Evolutionary conservation across 2,888 invertebrate species (phyloP).

Genomic region (Pollenia amentaria): DNA sequence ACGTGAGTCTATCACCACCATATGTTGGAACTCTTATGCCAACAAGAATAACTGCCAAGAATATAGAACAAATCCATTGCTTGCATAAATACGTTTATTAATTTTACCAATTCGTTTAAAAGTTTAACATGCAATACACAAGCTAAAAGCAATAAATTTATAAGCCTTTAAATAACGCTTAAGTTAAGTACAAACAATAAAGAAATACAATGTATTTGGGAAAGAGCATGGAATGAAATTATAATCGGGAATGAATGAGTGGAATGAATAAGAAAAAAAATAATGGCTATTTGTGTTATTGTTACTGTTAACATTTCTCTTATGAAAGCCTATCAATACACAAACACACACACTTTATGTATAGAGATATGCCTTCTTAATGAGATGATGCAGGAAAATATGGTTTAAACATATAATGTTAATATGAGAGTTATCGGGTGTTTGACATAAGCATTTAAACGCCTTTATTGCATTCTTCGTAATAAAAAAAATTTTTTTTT

Average conservation of each 20-base stretch:
- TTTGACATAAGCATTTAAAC: too few species aligned
- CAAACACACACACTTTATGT: background rate
- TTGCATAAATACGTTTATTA: constrained; percentile 51
- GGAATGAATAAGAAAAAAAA: constrained; percentile 40
- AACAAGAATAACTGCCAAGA: background rate
- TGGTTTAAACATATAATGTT: too few species aligned
- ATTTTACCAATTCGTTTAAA: constrained; percentile 39
- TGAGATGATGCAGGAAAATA: too few species aligned
- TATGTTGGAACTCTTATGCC: constrained; percentile 17
- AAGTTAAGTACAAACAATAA: constrained; percentile 63
- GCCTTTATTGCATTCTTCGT: too few species aligned
- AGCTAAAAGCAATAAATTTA: constrained; percentile 67
- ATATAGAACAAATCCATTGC: constrained; percentile 26
- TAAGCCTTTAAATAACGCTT: constrained; percentile 67
- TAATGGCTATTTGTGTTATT: constrained; percentile 35
- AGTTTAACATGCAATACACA: constrained; percentile 57
- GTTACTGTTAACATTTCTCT: background rate
- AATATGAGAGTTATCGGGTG: too few species aligned
- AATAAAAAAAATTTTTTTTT: too few species aligned
- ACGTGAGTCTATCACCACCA: constrained; percentile 54
- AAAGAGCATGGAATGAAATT: constrained; percentile 46
- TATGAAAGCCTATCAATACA: constrained; percentile 7
- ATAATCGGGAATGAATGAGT: constrained; percentile 37
- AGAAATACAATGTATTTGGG: constrained; percentile 1
- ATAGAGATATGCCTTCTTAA: too few species aligned